Percentiles rank a stretch among this genome's conserved stretches.
Conservation (phyloP, 2,113 vertebrate genomes). For the Scalopus aquaticus region DNA sequence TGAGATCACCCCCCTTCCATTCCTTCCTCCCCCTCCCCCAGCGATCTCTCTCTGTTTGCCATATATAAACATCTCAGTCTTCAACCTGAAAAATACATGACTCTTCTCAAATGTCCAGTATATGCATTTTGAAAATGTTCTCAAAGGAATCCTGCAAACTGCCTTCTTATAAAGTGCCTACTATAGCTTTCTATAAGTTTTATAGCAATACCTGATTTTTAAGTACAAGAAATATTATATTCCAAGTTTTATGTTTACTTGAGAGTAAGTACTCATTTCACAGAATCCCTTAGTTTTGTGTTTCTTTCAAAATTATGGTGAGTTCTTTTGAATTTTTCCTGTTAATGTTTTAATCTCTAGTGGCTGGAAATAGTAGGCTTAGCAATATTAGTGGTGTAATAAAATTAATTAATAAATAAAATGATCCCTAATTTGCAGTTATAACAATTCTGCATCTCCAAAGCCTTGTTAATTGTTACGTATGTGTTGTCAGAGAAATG, state of each 20-base stretch:
- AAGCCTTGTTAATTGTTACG: constrained; percentile 17
- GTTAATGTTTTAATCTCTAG: neutral
- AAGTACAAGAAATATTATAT: neutral
- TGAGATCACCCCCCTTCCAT: neutral
- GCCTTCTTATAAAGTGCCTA: neutral
- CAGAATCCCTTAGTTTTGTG: neutral
- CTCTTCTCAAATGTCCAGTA: neutral
- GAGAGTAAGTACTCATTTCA: neutral
- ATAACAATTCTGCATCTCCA: neutral
- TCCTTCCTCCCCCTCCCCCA: neutral
- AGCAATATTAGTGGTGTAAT: neutral
- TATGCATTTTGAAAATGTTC: constrained; percentile 54
- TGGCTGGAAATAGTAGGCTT: neutral
- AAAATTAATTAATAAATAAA: constrained; percentile 21
- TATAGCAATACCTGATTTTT: neutral
- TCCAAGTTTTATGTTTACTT: constrained; percentile 19
- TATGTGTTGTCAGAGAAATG: constrained; percentile 18
- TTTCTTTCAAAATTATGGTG: neutral
- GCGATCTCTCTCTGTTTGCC: neutral
- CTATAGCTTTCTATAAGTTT: neutral
- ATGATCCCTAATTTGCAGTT: neutral
- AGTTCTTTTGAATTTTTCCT: neutral
- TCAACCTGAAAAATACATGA: neutral
- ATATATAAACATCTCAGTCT: neutral
- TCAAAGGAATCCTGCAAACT: neutral